Evolutionary conservation across 2,113 vertebrate genomes (phyloP), one percentile per base, ranked within the genome.

Genomic region (Actinemys pallida): DNA sequence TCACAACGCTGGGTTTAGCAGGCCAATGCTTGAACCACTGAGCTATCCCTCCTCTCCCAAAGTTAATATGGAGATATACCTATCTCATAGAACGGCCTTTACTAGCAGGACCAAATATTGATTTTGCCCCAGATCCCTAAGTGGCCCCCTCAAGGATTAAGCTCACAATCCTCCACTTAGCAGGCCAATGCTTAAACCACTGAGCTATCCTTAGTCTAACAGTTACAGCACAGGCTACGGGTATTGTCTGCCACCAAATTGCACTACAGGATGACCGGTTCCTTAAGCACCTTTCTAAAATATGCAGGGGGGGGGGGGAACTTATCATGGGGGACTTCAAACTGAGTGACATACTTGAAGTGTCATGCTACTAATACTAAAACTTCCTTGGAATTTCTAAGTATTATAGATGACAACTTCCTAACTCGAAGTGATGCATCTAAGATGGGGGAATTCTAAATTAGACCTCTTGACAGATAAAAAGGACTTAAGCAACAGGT

Each of bases 381-480:
- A 91, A 81, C 65, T 83, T 88, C 42, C 54, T 90, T 92, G 20
- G 89, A 86, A 75, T 1, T 3, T 83, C 87, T 89, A 65, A 88
- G 84, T 90, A 72, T 95, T 82, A 65, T 2, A 76, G 7, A n/a
- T 92, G 83, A 87, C 75, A 79, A 79, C 81, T 90, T 47, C 17
- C 35, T 72, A 72, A 72, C 65, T 20, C 65, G 20, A 65, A 92
- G 53, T 72, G 31, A 35, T 22, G 17, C n/a, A 72, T 20, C 16
- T 39, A 92, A 49, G 93, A 89, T 39, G n/a, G 35, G 90, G 54
- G n/a, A 59, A 91, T 91, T 90, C 75, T 79, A 83, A 95, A 82
- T 80, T 50, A 88, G 50, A 87, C n/a, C 57, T 94, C 56, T 90
- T 88, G 82, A 57, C 31, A 88, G 4, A 49, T 42, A 78, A 85